Evolutionary conservation across 1,140 invertebrate species (phyloP).

Genomic region (Littorina saxatilis): DNA sequence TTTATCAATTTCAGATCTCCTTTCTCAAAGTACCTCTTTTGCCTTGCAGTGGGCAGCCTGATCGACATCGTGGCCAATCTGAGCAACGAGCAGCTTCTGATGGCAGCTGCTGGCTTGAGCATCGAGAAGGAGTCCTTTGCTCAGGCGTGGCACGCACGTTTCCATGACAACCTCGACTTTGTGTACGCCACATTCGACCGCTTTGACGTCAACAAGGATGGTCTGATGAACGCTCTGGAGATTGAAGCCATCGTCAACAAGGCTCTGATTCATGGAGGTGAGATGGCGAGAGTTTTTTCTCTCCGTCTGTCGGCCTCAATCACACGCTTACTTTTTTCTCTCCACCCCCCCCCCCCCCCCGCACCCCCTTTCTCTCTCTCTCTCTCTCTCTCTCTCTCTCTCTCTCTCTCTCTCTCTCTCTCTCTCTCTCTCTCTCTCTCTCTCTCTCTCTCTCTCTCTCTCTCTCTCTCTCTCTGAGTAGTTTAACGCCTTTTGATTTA

Average conservation of each 20-base stretch:
- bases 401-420: not conserved
- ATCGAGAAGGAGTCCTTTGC: not conserved
- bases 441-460: not conserved
- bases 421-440: not conserved
- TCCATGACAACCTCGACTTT: slow-evolving; percentile 10
- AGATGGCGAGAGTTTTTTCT: not conserved
- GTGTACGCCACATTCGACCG: not conserved
- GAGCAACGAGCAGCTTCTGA: not conserved
- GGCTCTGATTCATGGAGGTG: not conserved
- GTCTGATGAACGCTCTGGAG: not conserved
- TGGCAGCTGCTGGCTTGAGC: not conserved
- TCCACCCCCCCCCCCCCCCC: not conserved
- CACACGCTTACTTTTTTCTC: not conserved
- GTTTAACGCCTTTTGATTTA: no score
- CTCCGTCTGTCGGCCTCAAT: no score
- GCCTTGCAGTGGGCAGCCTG: not conserved
- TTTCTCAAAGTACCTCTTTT: not conserved
- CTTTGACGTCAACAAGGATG: not conserved
- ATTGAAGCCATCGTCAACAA: not conserved
- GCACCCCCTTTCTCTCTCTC: not conserved
- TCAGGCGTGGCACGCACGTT: not conserved
- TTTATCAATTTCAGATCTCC: not conserved
- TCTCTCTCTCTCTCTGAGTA: no score
- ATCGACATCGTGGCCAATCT: not conserved
- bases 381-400: not conserved